Base-by-base conservation (phyloP, 2,888 invertebrate species). In the Mythimna impura region DNA sequence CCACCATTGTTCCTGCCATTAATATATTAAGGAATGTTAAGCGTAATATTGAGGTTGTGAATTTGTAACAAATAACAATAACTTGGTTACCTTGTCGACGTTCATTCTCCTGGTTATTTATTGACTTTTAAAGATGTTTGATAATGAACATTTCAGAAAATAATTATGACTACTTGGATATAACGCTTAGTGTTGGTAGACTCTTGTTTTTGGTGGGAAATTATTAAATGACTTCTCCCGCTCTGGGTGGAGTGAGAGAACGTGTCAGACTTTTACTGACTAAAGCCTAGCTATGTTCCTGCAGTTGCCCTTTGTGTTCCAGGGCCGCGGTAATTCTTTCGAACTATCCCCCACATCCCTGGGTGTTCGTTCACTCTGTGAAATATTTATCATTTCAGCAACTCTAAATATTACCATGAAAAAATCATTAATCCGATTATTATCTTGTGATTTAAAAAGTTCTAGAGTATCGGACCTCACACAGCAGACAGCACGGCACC, bases 401-500 rank as follows among this genome's bases (percentile, higher is more conserved):
- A 58, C 20, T 58, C 34, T 17, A 57, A 57, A 30, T 57, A 30
- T 57, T 57, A 30, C 30, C 30, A 57, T 25, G 9, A 57, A 20
- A 34, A 20, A 9, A 1, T 20, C 57, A 58, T 30, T 34, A 34
- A 17, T 47, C 7, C 2, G 47, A 47, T 47, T 17, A 20, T 47
- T 47, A 47, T 47, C 47, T 17, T 47, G 12, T 14, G 17, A 47
- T 12, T 17, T 17, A 47, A 47, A 47, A 47, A 47, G 17, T 1
- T 47, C 7, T 6, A 17, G 0, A 34, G 9, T 25, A 22, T 61
- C 55, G 65, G 86, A 88, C 85, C 86, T 76, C 87, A 87, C 87
- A 79, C 85, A 81, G 79, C 86, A 91, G 91, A 91, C 91, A 78
- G 91, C 85, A 77, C 85, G 91, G 83, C 80, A 80, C 83, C 73